Percentiles rank a stretch among this genome's conserved stretches.
phyloP scores from a whole-genome alignment of 2,797 vertebrate species.

The Malurus splendens region DNA sequence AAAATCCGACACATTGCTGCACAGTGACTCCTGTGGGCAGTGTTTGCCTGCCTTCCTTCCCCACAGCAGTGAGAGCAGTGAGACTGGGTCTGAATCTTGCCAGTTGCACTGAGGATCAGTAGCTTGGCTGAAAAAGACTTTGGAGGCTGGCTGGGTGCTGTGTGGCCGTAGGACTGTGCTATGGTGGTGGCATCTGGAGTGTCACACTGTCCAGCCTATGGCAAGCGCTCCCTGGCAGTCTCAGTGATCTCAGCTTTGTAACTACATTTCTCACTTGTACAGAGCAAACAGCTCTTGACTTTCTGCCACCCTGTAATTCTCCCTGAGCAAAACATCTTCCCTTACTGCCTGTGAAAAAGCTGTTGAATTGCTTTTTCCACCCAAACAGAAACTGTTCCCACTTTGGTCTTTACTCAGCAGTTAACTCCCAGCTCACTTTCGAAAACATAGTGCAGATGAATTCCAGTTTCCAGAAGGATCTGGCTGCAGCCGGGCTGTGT shows the following conservation, averaged over 20 bases:
- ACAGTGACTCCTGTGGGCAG: not conserved
- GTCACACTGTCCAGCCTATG: not conserved
- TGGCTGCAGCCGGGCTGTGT: not conserved
- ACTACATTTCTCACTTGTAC: not conserved
- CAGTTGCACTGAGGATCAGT: not conserved
- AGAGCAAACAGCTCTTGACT: not conserved
- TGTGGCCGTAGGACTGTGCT: accelerated
- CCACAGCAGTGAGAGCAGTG: accelerated
- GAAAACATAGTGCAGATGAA: not conserved
- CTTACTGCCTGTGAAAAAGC: not conserved
- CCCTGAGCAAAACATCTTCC: not conserved
- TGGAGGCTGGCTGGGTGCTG: not conserved
- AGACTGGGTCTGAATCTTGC: not conserved
- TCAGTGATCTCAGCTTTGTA: not conserved
- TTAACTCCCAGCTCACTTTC: not conserved
- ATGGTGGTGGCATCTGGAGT: not conserved
- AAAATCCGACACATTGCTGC: not conserved
- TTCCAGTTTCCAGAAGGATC: constrained; percentile 19
- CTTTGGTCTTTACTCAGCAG: not conserved
- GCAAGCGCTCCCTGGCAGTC: not conserved
- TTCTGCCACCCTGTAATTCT: not conserved
- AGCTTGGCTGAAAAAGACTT: not conserved
- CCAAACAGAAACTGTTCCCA: not conserved
- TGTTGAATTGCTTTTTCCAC: not conserved
- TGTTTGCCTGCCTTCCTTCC: not conserved